Evolutionary conservation across 2,113 vertebrate species (phyloP).

Genomic region (Alaudala cheleensis): DNA sequence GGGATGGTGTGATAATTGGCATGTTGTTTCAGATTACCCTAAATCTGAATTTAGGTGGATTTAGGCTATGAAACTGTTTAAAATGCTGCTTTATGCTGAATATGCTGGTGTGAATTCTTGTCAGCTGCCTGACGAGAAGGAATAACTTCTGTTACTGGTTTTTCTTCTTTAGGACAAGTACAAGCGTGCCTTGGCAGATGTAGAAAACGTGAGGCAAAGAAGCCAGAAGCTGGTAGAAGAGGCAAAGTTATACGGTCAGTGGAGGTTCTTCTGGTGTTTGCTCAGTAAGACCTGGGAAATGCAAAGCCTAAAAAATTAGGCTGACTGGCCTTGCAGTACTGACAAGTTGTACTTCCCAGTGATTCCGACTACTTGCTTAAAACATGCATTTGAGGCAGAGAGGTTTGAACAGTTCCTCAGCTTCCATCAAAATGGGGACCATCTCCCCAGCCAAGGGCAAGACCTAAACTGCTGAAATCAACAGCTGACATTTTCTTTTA

Average conservation of each 20-base stretch:
- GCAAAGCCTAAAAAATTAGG: not conserved
- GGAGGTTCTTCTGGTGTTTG: not conserved
- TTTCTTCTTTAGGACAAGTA: slow-evolving; percentile 87
- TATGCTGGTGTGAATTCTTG: not conserved
- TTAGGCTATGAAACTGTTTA: not conserved
- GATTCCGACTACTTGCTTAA: not conserved
- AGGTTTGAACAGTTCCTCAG: not conserved
- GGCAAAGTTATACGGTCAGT: slow-evolving; percentile 90
- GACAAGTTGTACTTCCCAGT: not conserved
- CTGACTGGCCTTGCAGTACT: not conserved
- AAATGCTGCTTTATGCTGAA: not conserved
- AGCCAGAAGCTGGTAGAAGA: slow-evolving; percentile 93
- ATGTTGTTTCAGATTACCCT: not conserved
- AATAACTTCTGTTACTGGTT: not conserved
- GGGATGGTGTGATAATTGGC: not conserved
- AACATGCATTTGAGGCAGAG: not conserved
- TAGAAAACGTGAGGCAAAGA: slow-evolving; percentile 91
- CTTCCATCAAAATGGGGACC: not conserved
- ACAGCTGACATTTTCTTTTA: not conserved
- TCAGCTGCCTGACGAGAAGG: not conserved
- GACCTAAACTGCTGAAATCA: not conserved
- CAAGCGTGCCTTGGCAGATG: slow-evolving; percentile 92
- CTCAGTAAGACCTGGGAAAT: not conserved
- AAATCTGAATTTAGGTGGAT: not conserved
- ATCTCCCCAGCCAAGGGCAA: not conserved